These are phyloP conservation scores for Noturus placidus DNA, from an alignment of 2,113 vertebrate species.

Conservation along the genomic window DNA sequence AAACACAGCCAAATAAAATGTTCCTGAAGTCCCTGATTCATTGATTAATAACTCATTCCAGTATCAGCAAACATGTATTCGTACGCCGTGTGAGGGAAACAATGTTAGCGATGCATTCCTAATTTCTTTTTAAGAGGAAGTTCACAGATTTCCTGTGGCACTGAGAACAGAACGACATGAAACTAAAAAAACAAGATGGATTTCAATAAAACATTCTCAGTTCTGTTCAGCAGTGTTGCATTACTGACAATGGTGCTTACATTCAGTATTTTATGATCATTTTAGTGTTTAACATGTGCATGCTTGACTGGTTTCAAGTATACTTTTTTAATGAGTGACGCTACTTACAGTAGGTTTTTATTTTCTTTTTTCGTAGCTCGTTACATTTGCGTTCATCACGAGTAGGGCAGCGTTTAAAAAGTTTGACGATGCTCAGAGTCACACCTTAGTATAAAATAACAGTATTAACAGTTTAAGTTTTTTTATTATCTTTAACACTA, in stretches of 20 bases:
- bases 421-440: too few species aligned
- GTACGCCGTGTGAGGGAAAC: not conserved
- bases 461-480: not conserved
- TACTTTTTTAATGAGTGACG: slow-evolving; percentile 47
- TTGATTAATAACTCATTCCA: not conserved
- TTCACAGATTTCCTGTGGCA: not conserved
- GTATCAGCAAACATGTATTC: not conserved
- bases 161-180: not conserved
- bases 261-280: slow-evolving; percentile 53
- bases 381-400: not conserved
- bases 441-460: not conserved
- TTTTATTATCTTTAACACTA: not conserved
- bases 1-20: not conserved
- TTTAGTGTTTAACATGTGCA: slow-evolving; percentile 66
- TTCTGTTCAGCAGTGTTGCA: slow-evolving; percentile 30
- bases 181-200: not conserved
- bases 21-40: not conserved
- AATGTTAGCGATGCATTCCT: not conserved
- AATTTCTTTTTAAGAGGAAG: not conserved
- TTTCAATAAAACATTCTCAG: not conserved
- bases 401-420: not conserved
- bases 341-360: slow-evolving; percentile 15
- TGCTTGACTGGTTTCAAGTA: slow-evolving; percentile 82
- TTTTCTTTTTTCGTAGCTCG: not conserved
- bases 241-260: slow-evolving; percentile 44